A percentile compares a stretch with the other conserved stretches of the same genome.
Evolutionary conservation across 2,797 vertebrate species (phyloP).

Genomic region (Spea hammondii): DNA sequence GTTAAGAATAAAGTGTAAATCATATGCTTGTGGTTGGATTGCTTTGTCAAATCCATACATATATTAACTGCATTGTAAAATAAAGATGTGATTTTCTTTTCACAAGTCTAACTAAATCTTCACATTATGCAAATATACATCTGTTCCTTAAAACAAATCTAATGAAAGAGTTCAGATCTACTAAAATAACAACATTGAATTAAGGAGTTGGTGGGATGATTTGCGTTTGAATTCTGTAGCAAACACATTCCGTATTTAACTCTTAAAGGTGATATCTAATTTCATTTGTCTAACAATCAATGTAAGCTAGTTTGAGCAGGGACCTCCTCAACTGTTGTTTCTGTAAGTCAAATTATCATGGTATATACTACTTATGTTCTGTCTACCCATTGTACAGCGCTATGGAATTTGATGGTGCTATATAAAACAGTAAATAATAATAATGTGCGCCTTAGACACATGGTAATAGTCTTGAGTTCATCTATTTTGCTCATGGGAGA

Average conservation of each 20-base stretch:
- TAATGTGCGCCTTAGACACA: no score
- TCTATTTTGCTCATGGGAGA: no score
- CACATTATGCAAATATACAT: conserved; percentile 68
- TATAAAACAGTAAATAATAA: no score
- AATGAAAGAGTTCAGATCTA: conserved; percentile 59
- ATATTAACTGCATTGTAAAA: conserved; percentile 62
- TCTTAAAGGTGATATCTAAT: not conserved
- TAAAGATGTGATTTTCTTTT: conserved; percentile 62
- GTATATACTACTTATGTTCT: no score
- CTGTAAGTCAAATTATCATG: no score
- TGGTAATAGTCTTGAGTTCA: no score
- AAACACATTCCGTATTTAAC: conserved; percentile 21
- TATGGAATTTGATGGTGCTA: no score
- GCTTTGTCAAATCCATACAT: conserved; percentile 61
- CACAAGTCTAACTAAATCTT: conserved; percentile 64
- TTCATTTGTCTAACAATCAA: not conserved
- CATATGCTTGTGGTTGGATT: conserved; percentile 59
- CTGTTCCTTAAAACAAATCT: conserved; percentile 63
- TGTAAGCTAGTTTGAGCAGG: no score
- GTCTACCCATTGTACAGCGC: no score
- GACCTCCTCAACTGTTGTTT: no score
- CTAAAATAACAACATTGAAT: conserved; percentile 54
- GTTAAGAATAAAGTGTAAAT: conserved; percentile 60
- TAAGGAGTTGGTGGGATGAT: conserved; percentile 55
- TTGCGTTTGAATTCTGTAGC: conserved; percentile 47